Evolutionary conservation across 2,797 vertebrate species (phyloP).

Genomic region (Mormyrus proboscirostris): DNA sequence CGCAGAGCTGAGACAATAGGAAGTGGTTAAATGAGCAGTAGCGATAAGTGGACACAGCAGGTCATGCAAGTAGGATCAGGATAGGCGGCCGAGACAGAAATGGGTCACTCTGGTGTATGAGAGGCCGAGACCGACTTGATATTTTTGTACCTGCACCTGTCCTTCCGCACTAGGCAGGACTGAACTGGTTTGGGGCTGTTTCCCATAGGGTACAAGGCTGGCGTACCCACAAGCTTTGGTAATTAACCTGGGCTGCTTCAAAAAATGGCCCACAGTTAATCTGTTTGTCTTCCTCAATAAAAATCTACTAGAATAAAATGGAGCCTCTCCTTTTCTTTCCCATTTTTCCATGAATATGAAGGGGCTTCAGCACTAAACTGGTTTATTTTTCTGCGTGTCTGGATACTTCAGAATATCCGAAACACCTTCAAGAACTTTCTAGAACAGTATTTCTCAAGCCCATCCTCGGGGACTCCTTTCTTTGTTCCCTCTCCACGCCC

Average conservation of each 20-base stretch:
- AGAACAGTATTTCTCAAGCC: background rate
- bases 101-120: background rate
- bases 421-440: background rate
- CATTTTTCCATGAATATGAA: background rate
- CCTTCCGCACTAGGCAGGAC: background rate
- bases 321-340: background rate
- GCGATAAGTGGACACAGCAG: background rate
- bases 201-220: background rate
- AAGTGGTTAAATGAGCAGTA: background rate
- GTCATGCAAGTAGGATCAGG: background rate
- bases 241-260: background rate
- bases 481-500: background rate
- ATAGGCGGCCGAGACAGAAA: background rate
- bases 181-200: background rate
- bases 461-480: background rate
- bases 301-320: background rate
- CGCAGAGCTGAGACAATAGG: background rate
- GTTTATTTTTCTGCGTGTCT: background rate
- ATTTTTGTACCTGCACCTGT: background rate
- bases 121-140: background rate
- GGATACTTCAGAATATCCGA: background rate
- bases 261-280: background rate
- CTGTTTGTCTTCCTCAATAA: background rate
- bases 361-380: background rate
- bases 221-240: background rate